Percentiles rank a stretch among this genome's conserved stretches.
phyloP scores from a whole-genome alignment of 2,113 vertebrate species.

The Rhinopomastus cyanomelas region DNA sequence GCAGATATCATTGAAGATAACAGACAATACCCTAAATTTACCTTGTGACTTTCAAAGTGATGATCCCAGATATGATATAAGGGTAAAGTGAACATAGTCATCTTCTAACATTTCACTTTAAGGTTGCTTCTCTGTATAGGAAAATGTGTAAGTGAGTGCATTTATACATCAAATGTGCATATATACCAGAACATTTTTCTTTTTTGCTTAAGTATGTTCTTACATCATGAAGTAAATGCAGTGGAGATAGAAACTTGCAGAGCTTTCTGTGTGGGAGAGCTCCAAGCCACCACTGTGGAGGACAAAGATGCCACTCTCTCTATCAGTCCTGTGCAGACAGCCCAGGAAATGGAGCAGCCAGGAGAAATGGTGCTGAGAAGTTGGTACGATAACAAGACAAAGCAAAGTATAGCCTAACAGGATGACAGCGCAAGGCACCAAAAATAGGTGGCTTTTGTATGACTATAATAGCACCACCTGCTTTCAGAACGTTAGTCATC shows the following conservation, averaged over 20 bases:
- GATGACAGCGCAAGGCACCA: constrained; percentile 53
- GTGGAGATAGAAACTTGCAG: neutral
- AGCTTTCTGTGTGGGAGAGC: neutral
- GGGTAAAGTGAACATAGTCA: neutral
- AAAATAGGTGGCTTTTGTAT: constrained; percentile 65
- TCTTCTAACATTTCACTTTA: neutral
- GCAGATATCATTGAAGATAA: neutral
- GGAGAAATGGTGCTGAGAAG: constrained; percentile 14
- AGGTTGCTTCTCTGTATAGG: neutral
- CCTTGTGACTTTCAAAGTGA: neutral
- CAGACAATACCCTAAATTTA: neutral
- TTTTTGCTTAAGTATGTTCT: neutral
- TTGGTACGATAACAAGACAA: constrained; percentile 36
- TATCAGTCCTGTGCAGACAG: constrained; percentile 16
- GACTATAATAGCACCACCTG: constrained; percentile 65
- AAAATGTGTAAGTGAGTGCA: neutral
- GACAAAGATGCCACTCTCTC: constrained; percentile 16
- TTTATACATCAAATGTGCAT: neutral
- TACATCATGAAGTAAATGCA: neutral
- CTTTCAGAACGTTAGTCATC: constrained; percentile 58
- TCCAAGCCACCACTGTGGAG: neutral
- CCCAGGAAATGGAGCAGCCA: constrained; percentile 14
- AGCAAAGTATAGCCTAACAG: constrained; percentile 36
- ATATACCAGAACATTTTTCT: neutral
- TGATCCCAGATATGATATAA: neutral